phyloP scores from a whole-genome alignment of 2,113 vertebrate genomes.

The Lasiurus borealis region DNA sequence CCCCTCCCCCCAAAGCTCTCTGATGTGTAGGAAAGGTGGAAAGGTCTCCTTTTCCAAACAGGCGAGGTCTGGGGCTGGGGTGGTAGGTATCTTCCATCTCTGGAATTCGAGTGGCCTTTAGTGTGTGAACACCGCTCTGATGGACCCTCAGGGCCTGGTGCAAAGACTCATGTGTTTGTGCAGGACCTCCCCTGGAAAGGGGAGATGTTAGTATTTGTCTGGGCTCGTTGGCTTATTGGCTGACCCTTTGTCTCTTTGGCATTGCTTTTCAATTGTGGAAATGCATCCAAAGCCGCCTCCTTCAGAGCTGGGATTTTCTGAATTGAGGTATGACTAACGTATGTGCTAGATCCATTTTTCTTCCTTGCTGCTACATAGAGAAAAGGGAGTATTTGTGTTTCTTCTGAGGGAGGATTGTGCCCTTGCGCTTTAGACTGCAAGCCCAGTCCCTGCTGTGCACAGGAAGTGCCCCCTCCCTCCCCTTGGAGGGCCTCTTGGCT shows the following conservation, averaged over 20 bases:
- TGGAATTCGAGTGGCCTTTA: slow-evolving; percentile 67
- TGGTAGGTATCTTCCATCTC: not conserved
- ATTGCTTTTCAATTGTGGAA: slow-evolving; percentile 46
- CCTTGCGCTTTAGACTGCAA: not conserved
- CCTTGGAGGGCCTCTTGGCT: slow-evolving; percentile 6
- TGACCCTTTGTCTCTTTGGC: slow-evolving; percentile 41
- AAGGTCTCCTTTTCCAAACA: not conserved
- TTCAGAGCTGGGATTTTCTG: not conserved
- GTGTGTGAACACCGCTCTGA: not conserved
- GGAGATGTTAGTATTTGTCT: slow-evolving; percentile 73
- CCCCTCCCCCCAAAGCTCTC: not conserved
- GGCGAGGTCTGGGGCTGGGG: not conserved
- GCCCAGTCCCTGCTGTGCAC: slow-evolving; percentile 64
- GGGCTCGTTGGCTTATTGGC: slow-evolving; percentile 65
- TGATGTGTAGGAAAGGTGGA: not conserved
- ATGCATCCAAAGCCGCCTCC: not conserved
- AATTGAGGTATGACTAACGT: slow-evolving; percentile 6
- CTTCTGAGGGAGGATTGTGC: not conserved
- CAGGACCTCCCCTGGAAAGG: slow-evolving; percentile 69
- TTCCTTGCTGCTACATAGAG: slow-evolving; percentile 36
- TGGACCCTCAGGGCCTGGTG: slow-evolving; percentile 47
- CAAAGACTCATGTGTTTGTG: slow-evolving; percentile 73
- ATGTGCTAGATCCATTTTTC: slow-evolving; percentile 20
- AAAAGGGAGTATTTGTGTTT: slow-evolving; percentile 63
- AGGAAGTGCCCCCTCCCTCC: slow-evolving; percentile 37